phyloP scores from a whole-genome alignment of 64 coral and sea anemone genomes.

The Pocillopora damicornis region DNA sequence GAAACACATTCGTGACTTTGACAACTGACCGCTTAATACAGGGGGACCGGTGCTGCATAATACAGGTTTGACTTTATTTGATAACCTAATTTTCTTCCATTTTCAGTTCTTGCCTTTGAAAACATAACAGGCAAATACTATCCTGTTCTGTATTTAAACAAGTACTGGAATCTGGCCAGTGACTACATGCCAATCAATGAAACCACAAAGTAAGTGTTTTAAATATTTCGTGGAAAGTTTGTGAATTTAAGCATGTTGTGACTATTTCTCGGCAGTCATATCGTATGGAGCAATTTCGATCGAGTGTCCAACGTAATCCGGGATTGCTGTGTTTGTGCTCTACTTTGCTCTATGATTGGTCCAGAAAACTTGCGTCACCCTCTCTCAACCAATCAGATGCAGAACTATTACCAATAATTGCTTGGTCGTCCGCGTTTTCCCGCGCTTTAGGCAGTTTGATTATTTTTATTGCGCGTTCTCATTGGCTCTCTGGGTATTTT shows the following conservation, averaged over 20 bases:
- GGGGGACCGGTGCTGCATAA: too few species aligned
- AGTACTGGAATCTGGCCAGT: constrained; percentile 87
- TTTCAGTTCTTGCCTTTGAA: constrained; percentile 76
- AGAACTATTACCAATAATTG: too few species aligned
- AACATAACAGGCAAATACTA: constrained; percentile 83
- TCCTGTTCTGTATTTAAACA: constrained; percentile 85
- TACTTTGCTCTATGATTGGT: not conserved
- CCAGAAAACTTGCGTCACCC: not conserved
- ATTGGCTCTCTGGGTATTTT: too few species aligned
- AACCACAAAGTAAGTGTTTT: constrained; percentile 75
- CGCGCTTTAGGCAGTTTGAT: too few species aligned
- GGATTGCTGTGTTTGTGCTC: too few species aligned
- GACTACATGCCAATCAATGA: constrained; percentile 98
- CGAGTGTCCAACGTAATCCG: too few species aligned
- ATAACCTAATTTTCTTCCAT: constrained; percentile 4
- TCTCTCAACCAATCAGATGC: too few species aligned
- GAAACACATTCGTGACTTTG: too few species aligned
- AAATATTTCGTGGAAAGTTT: not conserved
- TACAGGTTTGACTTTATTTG: not conserved
- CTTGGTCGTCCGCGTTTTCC: too few species aligned
- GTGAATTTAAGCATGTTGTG: not conserved
- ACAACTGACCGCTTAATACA: too few species aligned
- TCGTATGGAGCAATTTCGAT: too few species aligned
- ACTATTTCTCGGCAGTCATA: not conserved
- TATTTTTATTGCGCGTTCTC: too few species aligned